Conservation (phyloP, 2,797 vertebrate species). For the Ataeniobius toweri region DNA sequence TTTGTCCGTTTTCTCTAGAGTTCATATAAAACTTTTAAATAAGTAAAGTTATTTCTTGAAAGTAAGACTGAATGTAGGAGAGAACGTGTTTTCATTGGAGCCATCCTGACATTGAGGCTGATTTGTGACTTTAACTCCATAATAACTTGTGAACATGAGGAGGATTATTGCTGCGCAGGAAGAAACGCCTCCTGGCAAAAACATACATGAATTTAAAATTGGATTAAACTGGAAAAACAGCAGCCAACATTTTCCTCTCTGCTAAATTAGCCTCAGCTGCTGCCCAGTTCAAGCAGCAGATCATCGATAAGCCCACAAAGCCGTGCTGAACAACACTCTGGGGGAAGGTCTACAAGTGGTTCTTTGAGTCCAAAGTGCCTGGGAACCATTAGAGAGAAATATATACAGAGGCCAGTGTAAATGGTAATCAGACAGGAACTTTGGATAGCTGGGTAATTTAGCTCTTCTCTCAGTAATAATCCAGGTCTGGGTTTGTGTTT, state of each 20-base stretch:
- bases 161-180: slow-evolving; percentile 30
- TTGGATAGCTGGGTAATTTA: slow-evolving; percentile 57
- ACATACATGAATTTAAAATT: slow-evolving; percentile 58
- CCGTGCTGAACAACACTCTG: slow-evolving; percentile 43
- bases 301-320: slow-evolving; percentile 62
- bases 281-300: slow-evolving; percentile 54
- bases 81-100: background rate
- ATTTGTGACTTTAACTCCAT: background rate
- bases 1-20: no score
- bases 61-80: background rate
- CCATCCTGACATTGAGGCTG: background rate
- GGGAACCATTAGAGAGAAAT: slow-evolving; percentile 71
- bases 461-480: slow-evolving; percentile 60
- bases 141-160: slow-evolving; percentile 10
- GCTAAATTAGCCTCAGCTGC: slow-evolving; percentile 53
- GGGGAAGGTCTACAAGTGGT: slow-evolving; percentile 54
- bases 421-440: slow-evolving; percentile 52
- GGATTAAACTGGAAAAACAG: slow-evolving; percentile 58
- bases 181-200: slow-evolving; percentile 41
- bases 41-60: background rate
- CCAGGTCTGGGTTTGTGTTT: slow-evolving; percentile 66
- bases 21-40: no score
- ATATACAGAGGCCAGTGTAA: slow-evolving; percentile 51
- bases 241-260: slow-evolving; percentile 62
- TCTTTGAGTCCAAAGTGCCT: slow-evolving; percentile 64